Conservation (phyloP, 2,888 invertebrate genomes). For the Spicauda simplicius region DNA sequence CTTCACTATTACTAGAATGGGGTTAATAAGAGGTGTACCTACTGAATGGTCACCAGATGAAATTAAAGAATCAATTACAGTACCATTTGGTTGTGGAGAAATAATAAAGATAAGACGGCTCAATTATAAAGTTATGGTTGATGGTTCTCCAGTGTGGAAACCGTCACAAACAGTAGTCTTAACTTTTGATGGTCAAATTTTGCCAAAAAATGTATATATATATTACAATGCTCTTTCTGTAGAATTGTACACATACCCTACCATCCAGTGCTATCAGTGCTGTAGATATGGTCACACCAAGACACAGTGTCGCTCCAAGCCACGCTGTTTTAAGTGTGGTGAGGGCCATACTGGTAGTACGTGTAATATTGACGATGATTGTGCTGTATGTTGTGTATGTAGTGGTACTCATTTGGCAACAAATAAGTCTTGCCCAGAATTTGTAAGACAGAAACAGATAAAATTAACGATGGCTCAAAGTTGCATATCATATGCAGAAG, state of each 20-base stretch:
- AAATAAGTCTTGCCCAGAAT: not conserved
- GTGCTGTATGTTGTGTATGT: not conserved
- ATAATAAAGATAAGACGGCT: conserved; percentile 12
- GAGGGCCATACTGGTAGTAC: conserved; percentile 7
- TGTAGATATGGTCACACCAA: conserved; percentile 2
- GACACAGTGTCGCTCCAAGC: conserved; percentile 9
- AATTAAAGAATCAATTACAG: conserved; percentile 1
- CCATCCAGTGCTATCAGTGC: not conserved
- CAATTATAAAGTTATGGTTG: conserved; percentile 10
- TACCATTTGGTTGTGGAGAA: conserved; percentile 16
- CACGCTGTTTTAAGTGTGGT: conserved; percentile 10
- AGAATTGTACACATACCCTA: not conserved
- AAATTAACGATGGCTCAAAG: not conserved
- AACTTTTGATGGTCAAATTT: conserved; percentile 30
- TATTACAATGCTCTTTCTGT: conserved; percentile 18
- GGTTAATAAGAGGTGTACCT: not conserved
- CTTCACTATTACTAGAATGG: not conserved
- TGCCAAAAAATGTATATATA: conserved; percentile 24
- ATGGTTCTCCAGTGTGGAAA: conserved; percentile 2
- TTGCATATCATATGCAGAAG: not conserved
- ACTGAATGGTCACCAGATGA: conserved; percentile 13
- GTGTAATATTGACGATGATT: not conserved
- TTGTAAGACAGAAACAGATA: not conserved
- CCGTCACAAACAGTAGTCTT: conserved; percentile 20
- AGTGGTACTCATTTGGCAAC: not conserved